phyloP scores from a whole-genome alignment of 2,888 invertebrate genomes.

The Hololepta plana region DNA sequence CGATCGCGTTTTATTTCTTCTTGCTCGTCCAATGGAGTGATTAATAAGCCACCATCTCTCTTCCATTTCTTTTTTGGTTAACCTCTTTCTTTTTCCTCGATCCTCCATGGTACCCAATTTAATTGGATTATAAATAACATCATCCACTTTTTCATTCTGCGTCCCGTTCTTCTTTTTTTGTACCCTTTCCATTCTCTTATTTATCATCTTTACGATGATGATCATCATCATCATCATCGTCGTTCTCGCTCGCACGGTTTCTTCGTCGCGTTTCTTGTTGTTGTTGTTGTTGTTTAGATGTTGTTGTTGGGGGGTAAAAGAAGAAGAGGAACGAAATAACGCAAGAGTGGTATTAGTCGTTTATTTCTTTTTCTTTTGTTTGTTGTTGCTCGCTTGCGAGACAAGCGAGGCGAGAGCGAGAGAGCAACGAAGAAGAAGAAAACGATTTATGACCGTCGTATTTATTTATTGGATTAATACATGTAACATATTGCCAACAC shows the following conservation, averaged over 20 bases:
- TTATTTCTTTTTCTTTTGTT: conserved; percentile 4
- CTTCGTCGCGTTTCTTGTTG: no score
- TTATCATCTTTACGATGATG: conserved; percentile 3
- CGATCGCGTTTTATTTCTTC: no score
- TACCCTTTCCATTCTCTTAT: conserved; percentile 1
- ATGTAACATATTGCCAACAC: conserved; percentile 31
- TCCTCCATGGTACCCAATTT: no score
- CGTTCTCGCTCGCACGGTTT: conserved; percentile 2
- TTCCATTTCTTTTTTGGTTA: no score
- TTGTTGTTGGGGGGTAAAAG: conserved; percentile 3
- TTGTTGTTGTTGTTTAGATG: no score
- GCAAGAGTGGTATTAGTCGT: neutral
- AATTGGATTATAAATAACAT: conserved; percentile 30
- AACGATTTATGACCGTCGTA: conserved; percentile 30
- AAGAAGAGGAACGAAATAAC: conserved; percentile 3
- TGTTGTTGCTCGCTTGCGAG: conserved; percentile 1
- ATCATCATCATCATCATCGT: no score
- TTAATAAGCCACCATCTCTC: no score
- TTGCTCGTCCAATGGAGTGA: no score
- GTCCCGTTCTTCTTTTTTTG: conserved; percentile 3
- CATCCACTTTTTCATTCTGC: conserved; percentile 18
- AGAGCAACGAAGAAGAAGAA: no score
- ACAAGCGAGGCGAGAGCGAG: conserved; percentile 8
- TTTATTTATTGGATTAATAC: conserved; percentile 33
- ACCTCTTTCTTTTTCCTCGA: no score